Conservation (phyloP, 2,888 invertebrate genomes). For the Gasteruption jaculator region DNA sequence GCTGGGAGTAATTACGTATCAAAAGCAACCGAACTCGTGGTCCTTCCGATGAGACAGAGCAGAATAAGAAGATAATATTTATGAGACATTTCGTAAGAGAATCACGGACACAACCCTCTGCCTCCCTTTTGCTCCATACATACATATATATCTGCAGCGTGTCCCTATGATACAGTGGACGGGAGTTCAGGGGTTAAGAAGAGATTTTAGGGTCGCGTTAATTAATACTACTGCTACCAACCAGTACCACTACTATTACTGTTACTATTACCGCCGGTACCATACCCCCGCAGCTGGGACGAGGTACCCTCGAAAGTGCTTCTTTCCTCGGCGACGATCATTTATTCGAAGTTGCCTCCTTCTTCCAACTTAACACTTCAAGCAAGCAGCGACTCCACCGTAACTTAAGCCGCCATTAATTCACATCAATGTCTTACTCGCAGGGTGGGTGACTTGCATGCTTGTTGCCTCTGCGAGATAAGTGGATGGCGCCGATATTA, state of each 20-base stretch:
- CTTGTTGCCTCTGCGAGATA: constrained; percentile 43
- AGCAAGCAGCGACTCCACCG: constrained; percentile 31
- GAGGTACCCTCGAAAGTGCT: too few species aligned
- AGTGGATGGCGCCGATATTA: too few species aligned
- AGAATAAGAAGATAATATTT: constrained; percentile 33
- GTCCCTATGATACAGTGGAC: constrained; percentile 31
- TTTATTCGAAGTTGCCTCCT: too few species aligned
- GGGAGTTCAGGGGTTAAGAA: constrained; percentile 46
- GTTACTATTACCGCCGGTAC: constrained; percentile 19
- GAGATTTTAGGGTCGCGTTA: constrained; percentile 48
- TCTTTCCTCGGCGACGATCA: constrained; percentile 1
- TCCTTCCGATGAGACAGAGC: too few species aligned
- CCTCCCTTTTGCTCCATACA: constrained; percentile 24
- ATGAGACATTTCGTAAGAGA: constrained; percentile 34
- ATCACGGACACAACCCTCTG: constrained; percentile 19
- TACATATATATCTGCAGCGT: too few species aligned
- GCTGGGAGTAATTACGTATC: too few species aligned
- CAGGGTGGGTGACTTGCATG: constrained; percentile 46
- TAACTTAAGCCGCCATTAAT: constrained; percentile 50
- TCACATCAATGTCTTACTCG: constrained; percentile 51
- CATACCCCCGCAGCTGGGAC: constrained; percentile 7
- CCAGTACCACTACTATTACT: too few species aligned
- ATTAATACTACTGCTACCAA: constrained; percentile 41
- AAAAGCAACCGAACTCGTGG: too few species aligned
- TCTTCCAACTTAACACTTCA: constrained; percentile 24